Percentiles rank a stretch among this genome's conserved stretches.
phyloP scores from a whole-genome alignment of 1,140 invertebrate species.

The Hypothenemus hampei region DNA sequence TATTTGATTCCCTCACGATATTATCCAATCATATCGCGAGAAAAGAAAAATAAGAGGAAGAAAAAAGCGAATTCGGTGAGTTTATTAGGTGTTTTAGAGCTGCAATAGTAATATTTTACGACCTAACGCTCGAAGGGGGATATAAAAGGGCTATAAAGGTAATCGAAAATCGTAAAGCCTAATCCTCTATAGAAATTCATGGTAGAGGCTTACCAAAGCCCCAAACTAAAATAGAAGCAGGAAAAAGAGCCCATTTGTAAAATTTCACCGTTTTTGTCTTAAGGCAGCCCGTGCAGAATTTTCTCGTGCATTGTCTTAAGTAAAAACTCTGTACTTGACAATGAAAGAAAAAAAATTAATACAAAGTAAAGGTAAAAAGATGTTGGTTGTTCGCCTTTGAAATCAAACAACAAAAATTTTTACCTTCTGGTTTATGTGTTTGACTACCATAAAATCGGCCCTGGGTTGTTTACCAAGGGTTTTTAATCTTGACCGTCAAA shows the following conservation, averaged over 20 bases:
- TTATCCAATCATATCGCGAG: too few relatives aligned
- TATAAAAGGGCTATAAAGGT: slow-evolving; percentile 42
- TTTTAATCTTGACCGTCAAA: slow-evolving; percentile 21
- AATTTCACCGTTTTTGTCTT: too few relatives aligned
- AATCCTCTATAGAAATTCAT: slow-evolving; percentile 40
- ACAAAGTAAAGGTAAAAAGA: too few relatives aligned
- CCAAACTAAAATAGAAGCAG: slow-evolving; percentile 2
- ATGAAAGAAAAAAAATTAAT: too few relatives aligned
- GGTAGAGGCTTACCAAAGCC: slow-evolving; percentile 25
- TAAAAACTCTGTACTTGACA: too few relatives aligned
- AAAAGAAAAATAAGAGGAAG: neutral
- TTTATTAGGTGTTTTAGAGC: slow-evolving; percentile 26
- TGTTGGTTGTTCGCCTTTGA: too few relatives aligned
- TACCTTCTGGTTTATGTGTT: slow-evolving; percentile 26
- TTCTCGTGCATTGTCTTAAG: too few relatives aligned
- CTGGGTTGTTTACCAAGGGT: slow-evolving; percentile 21
- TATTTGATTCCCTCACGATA: too few relatives aligned
- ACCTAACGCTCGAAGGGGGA: slow-evolving; percentile 35
- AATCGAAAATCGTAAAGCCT: slow-evolving; percentile 44
- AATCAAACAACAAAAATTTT: slow-evolving; percentile 17
- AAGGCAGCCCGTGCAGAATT: too few relatives aligned
- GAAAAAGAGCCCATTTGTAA: slow-evolving; percentile 15
- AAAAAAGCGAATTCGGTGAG: neutral
- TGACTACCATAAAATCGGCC: slow-evolving; percentile 22
- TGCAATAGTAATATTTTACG: slow-evolving; percentile 40